Percentiles rank a stretch among this genome's conserved stretches.
phyloP scores from a whole-genome alignment of 1,140 invertebrate species.

The Halictus rubicundus region DNA sequence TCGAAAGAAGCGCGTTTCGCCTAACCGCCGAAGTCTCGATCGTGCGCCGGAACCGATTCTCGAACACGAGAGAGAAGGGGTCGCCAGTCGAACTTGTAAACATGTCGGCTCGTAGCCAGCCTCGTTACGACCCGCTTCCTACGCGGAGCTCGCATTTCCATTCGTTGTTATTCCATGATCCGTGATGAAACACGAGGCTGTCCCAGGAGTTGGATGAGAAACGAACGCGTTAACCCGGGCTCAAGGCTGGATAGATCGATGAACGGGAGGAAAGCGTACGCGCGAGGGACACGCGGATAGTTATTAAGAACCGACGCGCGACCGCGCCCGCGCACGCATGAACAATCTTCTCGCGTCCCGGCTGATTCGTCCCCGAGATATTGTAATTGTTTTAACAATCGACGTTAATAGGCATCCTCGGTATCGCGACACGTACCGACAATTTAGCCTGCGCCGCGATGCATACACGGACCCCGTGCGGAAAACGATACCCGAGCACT shows the following conservation, averaged over 20 bases:
- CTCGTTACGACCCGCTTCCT: conserved; percentile 31
- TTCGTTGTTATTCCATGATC: conserved; percentile 62
- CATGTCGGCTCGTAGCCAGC: conserved; percentile 31
- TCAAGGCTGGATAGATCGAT: conserved; percentile 57
- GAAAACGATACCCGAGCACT: no score
- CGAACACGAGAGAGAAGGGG: not conserved
- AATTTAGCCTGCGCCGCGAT: conserved; percentile 3
- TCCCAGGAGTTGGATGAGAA: conserved; percentile 65
- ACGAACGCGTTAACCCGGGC: conserved; percentile 66
- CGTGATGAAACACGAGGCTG: conserved; percentile 56
- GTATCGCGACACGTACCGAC: not conserved
- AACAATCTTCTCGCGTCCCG: conserved; percentile 54
- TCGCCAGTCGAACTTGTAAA: conserved; percentile 23
- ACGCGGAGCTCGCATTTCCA: conserved; percentile 32
- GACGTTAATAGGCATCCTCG: conserved; percentile 20
- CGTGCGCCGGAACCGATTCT: not conserved
- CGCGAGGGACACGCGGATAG: conserved; percentile 57
- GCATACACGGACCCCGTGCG: no score
- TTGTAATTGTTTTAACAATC: conserved; percentile 45
- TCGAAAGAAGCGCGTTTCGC: not conserved
- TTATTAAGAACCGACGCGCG: conserved; percentile 64
- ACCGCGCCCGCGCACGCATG: conserved; percentile 30
- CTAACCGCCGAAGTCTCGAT: no score
- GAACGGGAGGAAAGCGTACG: conserved; percentile 64
- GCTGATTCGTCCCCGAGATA: conserved; percentile 38